Percentiles rank a stretch among this genome's conserved stretches.
These are phyloP conservation scores for Itoplectis maculator DNA, from an alignment of 2,888 invertebrate genomes.

Conservation along the genomic window DNA sequence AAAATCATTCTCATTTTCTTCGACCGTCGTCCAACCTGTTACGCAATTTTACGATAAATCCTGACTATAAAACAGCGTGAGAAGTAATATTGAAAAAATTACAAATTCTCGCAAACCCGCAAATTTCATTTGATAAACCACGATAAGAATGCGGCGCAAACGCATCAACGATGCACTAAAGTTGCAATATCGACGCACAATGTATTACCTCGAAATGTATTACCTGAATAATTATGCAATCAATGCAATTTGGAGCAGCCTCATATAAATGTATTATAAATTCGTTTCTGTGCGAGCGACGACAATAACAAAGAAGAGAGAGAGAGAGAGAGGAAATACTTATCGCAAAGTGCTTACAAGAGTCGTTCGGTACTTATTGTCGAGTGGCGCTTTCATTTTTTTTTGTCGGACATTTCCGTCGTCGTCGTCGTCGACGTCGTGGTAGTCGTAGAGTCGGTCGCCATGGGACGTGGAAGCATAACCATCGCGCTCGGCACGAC, in stretches of 20 bases:
- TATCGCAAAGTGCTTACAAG: conserved; percentile 68
- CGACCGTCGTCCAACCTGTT: neutral
- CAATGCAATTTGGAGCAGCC: neutral
- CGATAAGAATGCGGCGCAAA: neutral
- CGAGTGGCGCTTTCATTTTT: conserved; percentile 67
- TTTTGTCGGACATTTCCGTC: conserved; percentile 67
- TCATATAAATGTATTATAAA: conserved; percentile 40
- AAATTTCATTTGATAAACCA: neutral
- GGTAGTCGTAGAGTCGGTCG: conserved; percentile 53
- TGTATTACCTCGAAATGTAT: neutral
- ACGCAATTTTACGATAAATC: neutral
- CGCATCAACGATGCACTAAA: neutral
- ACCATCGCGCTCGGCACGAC: conserved; percentile 57
- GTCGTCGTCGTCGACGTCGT: conserved; percentile 44
- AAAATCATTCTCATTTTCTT: neutral
- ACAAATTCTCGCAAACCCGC: neutral
- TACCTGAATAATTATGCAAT: conserved; percentile 6
- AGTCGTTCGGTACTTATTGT: conserved; percentile 67
- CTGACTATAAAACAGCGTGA: neutral
- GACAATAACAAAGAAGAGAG: conserved; percentile 17
- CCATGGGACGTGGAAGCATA: conserved; percentile 64
- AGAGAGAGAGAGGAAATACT: conserved; percentile 60
- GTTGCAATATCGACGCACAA: neutral
- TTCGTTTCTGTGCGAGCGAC: conserved; percentile 37
- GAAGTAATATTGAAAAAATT: neutral